phyloP scores from a whole-genome alignment of 2,113 vertebrate species.

The Cheilinus undulatus region DNA sequence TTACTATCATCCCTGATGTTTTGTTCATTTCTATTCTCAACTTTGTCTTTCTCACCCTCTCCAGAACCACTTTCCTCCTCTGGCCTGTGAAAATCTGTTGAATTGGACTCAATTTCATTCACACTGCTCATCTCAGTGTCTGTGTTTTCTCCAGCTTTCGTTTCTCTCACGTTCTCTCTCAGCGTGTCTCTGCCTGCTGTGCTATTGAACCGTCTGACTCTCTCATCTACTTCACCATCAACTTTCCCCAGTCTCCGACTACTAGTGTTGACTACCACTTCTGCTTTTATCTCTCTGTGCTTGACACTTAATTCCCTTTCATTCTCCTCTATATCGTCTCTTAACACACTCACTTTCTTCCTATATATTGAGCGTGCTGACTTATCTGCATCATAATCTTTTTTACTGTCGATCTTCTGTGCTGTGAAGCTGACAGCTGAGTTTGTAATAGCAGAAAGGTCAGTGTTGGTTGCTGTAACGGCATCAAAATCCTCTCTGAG shows the following conservation, averaged over 20 bases:
- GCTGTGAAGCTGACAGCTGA: background rate
- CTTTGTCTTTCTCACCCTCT: slow-evolving; percentile 12
- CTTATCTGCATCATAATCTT: background rate
- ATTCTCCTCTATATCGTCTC: background rate
- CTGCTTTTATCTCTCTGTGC: background rate
- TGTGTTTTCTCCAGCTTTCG: background rate
- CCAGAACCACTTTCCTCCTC: slow-evolving; percentile 58
- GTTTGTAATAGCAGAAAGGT: background rate
- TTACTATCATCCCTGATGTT: background rate
- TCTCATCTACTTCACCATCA: slow-evolving; percentile 3
- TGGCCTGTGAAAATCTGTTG: background rate
- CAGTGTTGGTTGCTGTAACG: slow-evolving; percentile 13
- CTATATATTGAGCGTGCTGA: background rate
- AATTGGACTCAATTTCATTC: slow-evolving; percentile 19
- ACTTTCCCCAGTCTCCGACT: background rate
- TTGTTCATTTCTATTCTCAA: background rate
- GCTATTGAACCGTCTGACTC: background rate
- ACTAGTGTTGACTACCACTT: too few relatives aligned
- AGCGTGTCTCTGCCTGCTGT: background rate
- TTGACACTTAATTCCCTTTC: slow-evolving; percentile 15
- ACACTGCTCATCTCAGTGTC: slow-evolving; percentile 13
- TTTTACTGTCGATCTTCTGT: background rate
- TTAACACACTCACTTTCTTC: background rate
- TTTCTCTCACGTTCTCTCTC: slow-evolving; percentile 7
- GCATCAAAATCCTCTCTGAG: slow-evolving; percentile 71